A percentile compares a stretch with the other conserved stretches of the same genome.
Evolutionary conservation across 2,888 invertebrate species (phyloP).

Genomic region (Pheosia gnoma): DNA sequence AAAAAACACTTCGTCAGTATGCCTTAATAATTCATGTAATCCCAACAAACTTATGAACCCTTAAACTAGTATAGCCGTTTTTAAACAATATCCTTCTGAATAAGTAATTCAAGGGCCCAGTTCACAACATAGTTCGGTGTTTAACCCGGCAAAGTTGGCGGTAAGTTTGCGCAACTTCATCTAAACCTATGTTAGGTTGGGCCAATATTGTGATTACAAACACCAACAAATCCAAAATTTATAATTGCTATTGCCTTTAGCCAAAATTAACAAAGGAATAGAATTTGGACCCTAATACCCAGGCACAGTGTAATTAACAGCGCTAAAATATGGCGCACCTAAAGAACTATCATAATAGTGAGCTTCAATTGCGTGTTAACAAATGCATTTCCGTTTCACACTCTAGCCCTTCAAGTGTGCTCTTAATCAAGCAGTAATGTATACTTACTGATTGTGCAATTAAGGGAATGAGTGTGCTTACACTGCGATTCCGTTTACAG

Average conservation of each 20-base stretch:
- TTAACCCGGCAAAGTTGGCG: conserved; percentile 4
- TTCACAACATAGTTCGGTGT: background rate
- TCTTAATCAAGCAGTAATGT: too few species aligned
- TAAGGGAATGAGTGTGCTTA: too few species aligned
- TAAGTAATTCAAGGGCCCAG: conserved; percentile 4
- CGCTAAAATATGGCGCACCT: too few species aligned
- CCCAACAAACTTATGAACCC: conserved; percentile 1
- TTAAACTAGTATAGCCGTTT: background rate
- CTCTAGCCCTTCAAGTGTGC: too few species aligned
- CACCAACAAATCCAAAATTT: conserved; percentile 13
- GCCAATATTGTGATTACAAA: conserved; percentile 20
- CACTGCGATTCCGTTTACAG: too few species aligned
- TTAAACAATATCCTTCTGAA: conserved; percentile 8
- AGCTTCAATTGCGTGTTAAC: too few species aligned
- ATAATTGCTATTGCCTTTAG: background rate
- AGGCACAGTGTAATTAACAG: too few species aligned
- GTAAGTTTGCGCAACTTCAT: conserved; percentile 14
- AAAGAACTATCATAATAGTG: too few species aligned
- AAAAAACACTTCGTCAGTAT: background rate
- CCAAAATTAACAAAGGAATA: too few species aligned
- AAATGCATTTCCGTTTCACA: too few species aligned
- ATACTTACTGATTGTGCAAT: too few species aligned
- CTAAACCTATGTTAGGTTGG: conserved; percentile 17
- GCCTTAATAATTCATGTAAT: background rate
- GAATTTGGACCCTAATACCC: too few species aligned